Conservation (phyloP, 92 coral and sea anemone genomes). For the Bergia puertoricense region DNA sequence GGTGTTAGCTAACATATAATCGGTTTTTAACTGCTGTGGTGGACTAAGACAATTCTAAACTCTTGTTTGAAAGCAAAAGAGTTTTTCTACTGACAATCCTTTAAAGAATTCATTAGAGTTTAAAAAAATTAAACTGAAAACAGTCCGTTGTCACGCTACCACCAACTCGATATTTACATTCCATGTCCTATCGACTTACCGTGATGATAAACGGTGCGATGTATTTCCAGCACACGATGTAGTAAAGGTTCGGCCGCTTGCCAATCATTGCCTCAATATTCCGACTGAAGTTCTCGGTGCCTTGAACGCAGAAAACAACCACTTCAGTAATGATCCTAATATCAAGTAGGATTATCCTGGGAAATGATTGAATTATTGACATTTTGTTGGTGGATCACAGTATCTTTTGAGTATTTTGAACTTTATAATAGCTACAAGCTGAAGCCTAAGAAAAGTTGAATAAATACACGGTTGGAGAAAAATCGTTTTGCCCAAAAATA, state of each 20-base stretch:
- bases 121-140: too few species aligned
- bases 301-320: not conserved
- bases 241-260: slow-evolving; percentile 74
- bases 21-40: too few species aligned
- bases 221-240: slow-evolving; percentile 90
- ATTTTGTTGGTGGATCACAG: too few species aligned
- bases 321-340: not conserved
- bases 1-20: too few species aligned
- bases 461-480: too few species aligned
- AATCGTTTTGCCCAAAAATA: too few species aligned
- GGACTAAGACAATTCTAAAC: too few species aligned
- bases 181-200: slow-evolving; percentile 20
- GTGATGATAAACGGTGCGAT: slow-evolving; percentile 79
- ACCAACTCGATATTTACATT: not conserved
- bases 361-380: too few species aligned
- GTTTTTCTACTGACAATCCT: not conserved
- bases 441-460: not conserved
- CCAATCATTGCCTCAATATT: slow-evolving; percentile 92
- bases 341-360: not conserved
- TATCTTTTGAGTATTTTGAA: too few species aligned
- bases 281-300: slow-evolving; percentile 42
- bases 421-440: too few species aligned
- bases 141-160: not conserved
- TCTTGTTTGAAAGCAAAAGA: too few species aligned
- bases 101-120: not conserved